These are phyloP conservation scores for Andinoacara biseriatus DNA, from an alignment of 2,113 vertebrate genomes.

Conservation along the genomic window DNA sequence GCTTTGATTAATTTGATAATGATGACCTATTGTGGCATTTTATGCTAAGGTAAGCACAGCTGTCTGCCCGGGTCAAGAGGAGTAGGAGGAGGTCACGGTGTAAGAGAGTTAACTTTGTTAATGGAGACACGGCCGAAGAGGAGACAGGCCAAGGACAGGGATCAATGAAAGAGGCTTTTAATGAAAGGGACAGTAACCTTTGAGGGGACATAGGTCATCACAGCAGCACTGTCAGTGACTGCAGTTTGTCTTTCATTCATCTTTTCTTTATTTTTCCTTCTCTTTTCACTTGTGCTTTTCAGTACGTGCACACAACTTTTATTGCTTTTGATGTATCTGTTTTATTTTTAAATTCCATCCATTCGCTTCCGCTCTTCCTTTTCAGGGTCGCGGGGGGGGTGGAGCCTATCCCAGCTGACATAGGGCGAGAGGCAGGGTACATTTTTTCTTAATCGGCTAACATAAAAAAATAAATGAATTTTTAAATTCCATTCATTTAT, in stretches of 20 bases:
- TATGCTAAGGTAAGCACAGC: constrained; percentile 82
- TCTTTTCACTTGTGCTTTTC: background rate
- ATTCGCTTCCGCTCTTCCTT: too few relatives aligned
- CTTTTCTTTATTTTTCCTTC: background rate
- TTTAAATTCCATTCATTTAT: too few relatives aligned
- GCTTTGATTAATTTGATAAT: constrained; percentile 82
- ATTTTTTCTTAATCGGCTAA: too few relatives aligned
- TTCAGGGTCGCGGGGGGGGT: too few relatives aligned
- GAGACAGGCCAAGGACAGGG: constrained; percentile 73
- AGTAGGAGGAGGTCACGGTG: constrained; percentile 61
- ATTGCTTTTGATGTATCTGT: background rate
- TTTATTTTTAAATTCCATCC: too few relatives aligned
- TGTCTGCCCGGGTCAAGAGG: constrained; percentile 66
- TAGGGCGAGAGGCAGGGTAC: too few relatives aligned
- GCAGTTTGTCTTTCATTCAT: background rate
- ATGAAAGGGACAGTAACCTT: constrained; percentile 78
- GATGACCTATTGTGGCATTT: constrained; percentile 78
- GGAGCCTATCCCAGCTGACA: too few relatives aligned
- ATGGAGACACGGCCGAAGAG: constrained; percentile 64
- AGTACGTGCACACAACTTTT: background rate
- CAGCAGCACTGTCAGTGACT: background rate
- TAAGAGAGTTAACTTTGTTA: constrained; percentile 79
- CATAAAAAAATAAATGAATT: too few relatives aligned
- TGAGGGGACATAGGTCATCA: constrained; percentile 58
- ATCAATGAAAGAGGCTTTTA: constrained; percentile 70